A percentile compares a stretch with the other conserved stretches of the same genome.
These are phyloP conservation scores for Drosophila siamana DNA, from an alignment of 2,888 invertebrate species.

Conservation along the genomic window DNA sequence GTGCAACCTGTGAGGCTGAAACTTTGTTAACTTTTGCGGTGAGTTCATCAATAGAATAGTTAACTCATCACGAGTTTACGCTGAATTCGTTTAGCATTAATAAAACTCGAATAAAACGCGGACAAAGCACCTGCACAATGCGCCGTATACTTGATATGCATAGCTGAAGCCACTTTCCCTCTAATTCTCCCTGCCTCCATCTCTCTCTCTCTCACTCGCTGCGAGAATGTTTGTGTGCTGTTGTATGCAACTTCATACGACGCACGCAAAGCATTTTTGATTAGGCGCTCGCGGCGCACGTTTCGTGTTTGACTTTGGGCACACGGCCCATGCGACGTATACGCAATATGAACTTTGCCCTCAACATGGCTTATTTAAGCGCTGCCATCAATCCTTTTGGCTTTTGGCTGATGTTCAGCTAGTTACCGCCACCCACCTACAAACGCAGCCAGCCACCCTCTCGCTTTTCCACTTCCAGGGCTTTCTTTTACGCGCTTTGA, in stretches of 20 bases:
- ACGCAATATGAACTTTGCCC: constrained; percentile 68
- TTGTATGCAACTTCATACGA: constrained; percentile 59
- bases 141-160: constrained; percentile 54
- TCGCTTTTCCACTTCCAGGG: constrained; percentile 26
- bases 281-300: constrained; percentile 61
- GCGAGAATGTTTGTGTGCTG: constrained; percentile 17
- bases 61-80: constrained; percentile 31
- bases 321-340: constrained; percentile 61
- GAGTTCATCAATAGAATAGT: constrained; percentile 50
- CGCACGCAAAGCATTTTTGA: constrained; percentile 79
- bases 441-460: background rate
- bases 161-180: background rate
- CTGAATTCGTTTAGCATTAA: constrained; percentile 60
- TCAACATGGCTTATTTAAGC: constrained; percentile 59
- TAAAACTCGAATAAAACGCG: constrained; percentile 65
- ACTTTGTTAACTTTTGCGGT: constrained; percentile 22
- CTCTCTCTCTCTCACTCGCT: background rate
- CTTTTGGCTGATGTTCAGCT: constrained; percentile 49
- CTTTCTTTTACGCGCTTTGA: constrained; percentile 75
- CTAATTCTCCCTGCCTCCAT: too few species aligned
- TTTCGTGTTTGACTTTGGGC: constrained; percentile 63
- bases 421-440: background rate
- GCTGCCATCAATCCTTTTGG: constrained; percentile 69
- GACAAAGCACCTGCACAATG: constrained; percentile 54
- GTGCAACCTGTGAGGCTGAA: constrained; percentile 9